A percentile compares a stretch with the other conserved stretches of the same genome.
Evolutionary conservation across 1,140 invertebrate species (phyloP).

Genomic region (Megalonaias nervosa): DNA sequence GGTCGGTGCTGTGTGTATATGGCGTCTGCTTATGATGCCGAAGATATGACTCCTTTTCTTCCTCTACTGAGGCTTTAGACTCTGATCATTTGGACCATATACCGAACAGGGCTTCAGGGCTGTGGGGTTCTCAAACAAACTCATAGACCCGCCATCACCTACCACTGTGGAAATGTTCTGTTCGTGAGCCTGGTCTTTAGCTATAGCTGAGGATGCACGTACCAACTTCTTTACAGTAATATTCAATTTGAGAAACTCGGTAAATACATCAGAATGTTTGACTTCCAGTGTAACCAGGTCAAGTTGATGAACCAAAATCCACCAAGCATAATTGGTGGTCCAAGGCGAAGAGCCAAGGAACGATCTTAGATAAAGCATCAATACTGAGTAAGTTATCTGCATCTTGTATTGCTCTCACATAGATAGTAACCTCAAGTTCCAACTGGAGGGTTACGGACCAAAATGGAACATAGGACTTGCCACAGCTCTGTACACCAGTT

Average conservation of each 20-base stretch:
- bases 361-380: conserved; percentile 12
- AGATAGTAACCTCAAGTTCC: conserved; percentile 18
- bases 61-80: conserved; percentile 2
- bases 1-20: not conserved
- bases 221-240: conserved; percentile 24
- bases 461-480: conserved; percentile 14
- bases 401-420: conserved; percentile 11
- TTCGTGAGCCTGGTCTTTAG: conserved; percentile 56
- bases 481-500: conserved; percentile 1
- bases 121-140: conserved; percentile 27
- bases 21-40: not conserved
- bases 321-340: conserved; percentile 46
- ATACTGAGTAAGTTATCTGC: conserved; percentile 18
- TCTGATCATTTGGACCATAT: conserved; percentile 20
- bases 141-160: conserved; percentile 51
- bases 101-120: conserved; percentile 17
- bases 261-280: not conserved
- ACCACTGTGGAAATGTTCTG: conserved; percentile 40
- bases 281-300: conserved; percentile 24
- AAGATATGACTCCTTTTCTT: not conserved
- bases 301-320: conserved; percentile 39
- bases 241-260: conserved; percentile 9
- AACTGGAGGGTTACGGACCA: conserved; percentile 22
- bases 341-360: conserved; percentile 25
- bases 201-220: conserved; percentile 34